phyloP scores from a whole-genome alignment of 2,113 vertebrate species.

The Tamias sibiricus region DNA sequence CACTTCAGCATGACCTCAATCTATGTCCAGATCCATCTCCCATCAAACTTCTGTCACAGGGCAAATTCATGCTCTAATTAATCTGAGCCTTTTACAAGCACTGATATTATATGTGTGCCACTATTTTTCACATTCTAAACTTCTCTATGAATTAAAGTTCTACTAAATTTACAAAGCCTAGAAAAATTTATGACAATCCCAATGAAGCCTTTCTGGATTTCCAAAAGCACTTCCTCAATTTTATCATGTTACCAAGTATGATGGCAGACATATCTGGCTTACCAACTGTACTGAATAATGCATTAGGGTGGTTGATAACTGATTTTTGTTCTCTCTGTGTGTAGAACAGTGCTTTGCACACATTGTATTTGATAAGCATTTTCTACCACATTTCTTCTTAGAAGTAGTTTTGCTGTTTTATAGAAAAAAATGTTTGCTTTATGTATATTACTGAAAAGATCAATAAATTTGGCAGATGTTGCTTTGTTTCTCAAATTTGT shows the following conservation, averaged over 20 bases:
- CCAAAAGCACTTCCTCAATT: background rate
- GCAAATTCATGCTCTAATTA: background rate
- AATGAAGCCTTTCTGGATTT: background rate
- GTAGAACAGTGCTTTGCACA: background rate
- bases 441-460: background rate
- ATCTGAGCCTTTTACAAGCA: background rate
- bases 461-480: background rate
- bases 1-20: background rate
- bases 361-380: background rate
- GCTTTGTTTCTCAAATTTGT: conserved; percentile 12
- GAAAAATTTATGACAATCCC: background rate
- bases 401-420: background rate
- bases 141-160: background rate
- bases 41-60: background rate
- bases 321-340: background rate
- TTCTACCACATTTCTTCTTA: background rate
- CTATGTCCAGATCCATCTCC: background rate
- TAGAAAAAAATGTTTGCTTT: background rate
- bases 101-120: background rate
- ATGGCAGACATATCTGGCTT: background rate
- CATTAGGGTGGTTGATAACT: background rate
- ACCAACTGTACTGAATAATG: fast-evolving
- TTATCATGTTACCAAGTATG: background rate
- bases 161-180: background rate
- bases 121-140: background rate